Conservation (phyloP, 2,797 vertebrate genomes). For the Hippoglossus hippoglossus region DNA sequence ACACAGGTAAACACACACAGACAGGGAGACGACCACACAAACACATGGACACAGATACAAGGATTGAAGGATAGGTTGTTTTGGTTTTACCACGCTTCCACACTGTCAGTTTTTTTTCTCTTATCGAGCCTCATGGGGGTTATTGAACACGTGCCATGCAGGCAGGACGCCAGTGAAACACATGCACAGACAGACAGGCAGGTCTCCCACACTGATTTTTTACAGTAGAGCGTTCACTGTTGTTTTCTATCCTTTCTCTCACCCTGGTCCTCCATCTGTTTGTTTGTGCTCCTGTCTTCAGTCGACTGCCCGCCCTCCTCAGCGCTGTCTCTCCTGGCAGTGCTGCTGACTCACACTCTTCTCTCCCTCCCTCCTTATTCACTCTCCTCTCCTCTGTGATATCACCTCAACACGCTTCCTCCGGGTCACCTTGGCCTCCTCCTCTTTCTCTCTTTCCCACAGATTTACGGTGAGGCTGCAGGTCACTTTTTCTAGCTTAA, state of each 20-base stretch:
- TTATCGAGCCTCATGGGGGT: constrained; percentile 38
- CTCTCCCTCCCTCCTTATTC: neutral
- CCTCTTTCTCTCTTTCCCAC: constrained; percentile 24
- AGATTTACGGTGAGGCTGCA: constrained; percentile 6
- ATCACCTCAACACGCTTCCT: constrained; percentile 36
- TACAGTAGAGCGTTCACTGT: constrained; percentile 24
- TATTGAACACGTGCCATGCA: constrained; percentile 46
- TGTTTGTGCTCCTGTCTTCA: constrained; percentile 36
- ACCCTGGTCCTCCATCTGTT: constrained; percentile 52
- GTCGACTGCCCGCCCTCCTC: constrained; percentile 17
- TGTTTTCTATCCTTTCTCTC: constrained; percentile 37
- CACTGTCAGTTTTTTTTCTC: constrained; percentile 48
- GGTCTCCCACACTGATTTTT: constrained; percentile 26
- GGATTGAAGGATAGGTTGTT: constrained; percentile 73
- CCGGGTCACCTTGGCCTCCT: constrained; percentile 63
- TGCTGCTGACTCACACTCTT: constrained; percentile 49
- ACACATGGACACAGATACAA: constrained; percentile 67
- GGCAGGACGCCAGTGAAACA: constrained; percentile 54
- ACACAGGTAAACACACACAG: constrained; percentile 48
- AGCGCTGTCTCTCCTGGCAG: constrained; percentile 16
- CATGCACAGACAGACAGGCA: constrained; percentile 61
- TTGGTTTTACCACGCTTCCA: constrained; percentile 76
- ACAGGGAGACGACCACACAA: constrained; percentile 53
- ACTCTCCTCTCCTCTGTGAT: constrained; percentile 33
- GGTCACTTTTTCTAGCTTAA: constrained; percentile 29